Evolutionary conservation across 23 tunicate species (phyloP).

Genomic region (Oikopleura vanhoeffeni): DNA sequence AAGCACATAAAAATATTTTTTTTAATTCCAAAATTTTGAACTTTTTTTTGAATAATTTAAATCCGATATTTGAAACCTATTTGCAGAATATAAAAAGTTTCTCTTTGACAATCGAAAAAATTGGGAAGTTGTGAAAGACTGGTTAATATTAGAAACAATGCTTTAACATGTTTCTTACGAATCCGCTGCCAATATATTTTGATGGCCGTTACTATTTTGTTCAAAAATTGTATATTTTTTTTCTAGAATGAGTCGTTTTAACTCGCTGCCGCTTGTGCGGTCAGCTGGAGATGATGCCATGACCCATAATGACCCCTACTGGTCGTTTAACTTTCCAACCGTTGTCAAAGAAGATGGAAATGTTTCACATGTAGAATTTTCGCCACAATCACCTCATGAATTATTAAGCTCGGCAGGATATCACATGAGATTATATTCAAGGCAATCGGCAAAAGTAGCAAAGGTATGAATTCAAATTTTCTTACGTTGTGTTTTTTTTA

Average conservation of each 20-base stretch:
- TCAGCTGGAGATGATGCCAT: not conserved
- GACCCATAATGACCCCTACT: not conserved
- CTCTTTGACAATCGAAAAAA: not conserved
- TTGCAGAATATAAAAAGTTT: constrained; percentile 3
- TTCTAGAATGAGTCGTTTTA: not conserved
- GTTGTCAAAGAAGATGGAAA: not conserved
- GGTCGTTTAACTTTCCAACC: not conserved
- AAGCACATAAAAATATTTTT: too few species aligned
- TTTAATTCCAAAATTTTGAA: too few species aligned
- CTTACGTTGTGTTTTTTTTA: not conserved
- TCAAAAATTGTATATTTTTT: not conserved
- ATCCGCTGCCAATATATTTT: too few species aligned
- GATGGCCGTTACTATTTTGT: not conserved
- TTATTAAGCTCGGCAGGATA: not conserved
- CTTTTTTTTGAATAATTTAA: too few species aligned
- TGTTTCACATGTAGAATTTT: not conserved
- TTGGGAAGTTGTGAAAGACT: not conserved
- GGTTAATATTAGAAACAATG: not conserved
- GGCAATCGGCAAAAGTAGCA: not conserved
- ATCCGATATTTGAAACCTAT: too few species aligned
- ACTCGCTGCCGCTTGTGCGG: not conserved
- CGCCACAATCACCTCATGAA: not conserved
- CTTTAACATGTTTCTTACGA: too few species aligned
- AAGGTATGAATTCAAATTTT: not conserved
- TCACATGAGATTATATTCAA: constrained; percentile 1